A percentile compares a stretch with the other conserved stretches of the same genome.
These are phyloP conservation scores for Synaphobranchus kaupii DNA, from an alignment of 2,797 vertebrate species.

Conservation along the genomic window DNA sequence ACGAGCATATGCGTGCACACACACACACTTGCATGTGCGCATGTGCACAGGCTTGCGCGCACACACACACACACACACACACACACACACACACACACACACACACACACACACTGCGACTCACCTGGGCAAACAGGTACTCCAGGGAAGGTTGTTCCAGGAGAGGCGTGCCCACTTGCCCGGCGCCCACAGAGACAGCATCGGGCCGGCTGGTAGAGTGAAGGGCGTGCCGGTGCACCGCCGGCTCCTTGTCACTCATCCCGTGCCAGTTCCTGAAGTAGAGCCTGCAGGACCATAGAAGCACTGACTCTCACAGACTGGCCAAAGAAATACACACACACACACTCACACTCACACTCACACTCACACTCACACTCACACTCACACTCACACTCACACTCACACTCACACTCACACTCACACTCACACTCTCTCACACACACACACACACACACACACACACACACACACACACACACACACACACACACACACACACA, in stretches of 20 bases:
- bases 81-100: neutral
- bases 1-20: neutral
- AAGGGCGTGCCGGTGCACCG: slow-evolving; percentile 69
- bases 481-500: too few relatives aligned
- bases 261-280: slow-evolving; percentile 95
- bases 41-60: neutral
- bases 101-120: slow-evolving; percentile 9
- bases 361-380: too few relatives aligned
- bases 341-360: too few relatives aligned
- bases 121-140: slow-evolving; percentile 89
- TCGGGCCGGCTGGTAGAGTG: slow-evolving; percentile 25
- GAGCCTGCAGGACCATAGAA: slow-evolving; percentile 62
- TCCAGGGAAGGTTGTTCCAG: slow-evolving; percentile 83
- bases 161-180: slow-evolving; percentile 66
- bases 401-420: too few relatives aligned
- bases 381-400: too few relatives aligned
- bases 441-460: too few relatives aligned
- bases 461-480: too few relatives aligned
- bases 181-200: slow-evolving; percentile 27
- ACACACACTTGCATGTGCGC: too few relatives aligned
- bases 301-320: neutral
- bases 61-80: neutral
- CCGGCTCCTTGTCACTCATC: slow-evolving; percentile 70
- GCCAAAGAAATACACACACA: too few relatives aligned
- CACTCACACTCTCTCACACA: too few relatives aligned